Conservation (phyloP, 2,113 vertebrate genomes). For the Columba janthina region DNA sequence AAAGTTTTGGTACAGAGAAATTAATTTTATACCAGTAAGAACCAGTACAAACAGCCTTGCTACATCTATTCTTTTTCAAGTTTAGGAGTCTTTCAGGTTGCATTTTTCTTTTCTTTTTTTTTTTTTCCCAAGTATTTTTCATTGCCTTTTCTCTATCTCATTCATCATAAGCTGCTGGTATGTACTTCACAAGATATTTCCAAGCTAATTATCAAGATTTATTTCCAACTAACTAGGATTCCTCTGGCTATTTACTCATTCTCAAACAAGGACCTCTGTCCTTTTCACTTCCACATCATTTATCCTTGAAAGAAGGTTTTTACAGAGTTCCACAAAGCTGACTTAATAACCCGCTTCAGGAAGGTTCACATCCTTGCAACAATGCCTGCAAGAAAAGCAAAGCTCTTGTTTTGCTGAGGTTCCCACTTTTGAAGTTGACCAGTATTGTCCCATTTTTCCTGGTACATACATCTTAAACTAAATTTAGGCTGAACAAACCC, state of each 20-base stretch:
- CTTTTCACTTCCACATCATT: not conserved
- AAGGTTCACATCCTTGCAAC: not conserved
- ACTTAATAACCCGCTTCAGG: not conserved
- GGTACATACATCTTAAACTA: not conserved
- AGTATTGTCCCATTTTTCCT: not conserved
- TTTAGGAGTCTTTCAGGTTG: not conserved
- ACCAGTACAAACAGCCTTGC: not conserved
- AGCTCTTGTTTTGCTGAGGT: not conserved
- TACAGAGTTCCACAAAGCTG: not conserved
- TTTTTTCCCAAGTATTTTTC: not conserved
- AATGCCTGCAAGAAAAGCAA: not conserved
- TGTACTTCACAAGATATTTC: not conserved
- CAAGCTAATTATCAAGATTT: not conserved
- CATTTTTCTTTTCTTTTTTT: not conserved
- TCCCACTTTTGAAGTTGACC: not conserved
- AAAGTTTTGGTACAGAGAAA: not conserved
- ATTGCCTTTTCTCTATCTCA: not conserved
- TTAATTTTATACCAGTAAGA: not conserved
- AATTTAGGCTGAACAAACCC: not conserved
- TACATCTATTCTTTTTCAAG: not conserved
- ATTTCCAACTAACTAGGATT: not conserved
- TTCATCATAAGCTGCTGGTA: not conserved
- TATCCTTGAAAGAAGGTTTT: not conserved
- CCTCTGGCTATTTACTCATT: not conserved
- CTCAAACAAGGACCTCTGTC: not conserved